Evolutionary conservation across 2,888 invertebrate genomes (phyloP).

Genomic region (Tanypteryx hageni): DNA sequence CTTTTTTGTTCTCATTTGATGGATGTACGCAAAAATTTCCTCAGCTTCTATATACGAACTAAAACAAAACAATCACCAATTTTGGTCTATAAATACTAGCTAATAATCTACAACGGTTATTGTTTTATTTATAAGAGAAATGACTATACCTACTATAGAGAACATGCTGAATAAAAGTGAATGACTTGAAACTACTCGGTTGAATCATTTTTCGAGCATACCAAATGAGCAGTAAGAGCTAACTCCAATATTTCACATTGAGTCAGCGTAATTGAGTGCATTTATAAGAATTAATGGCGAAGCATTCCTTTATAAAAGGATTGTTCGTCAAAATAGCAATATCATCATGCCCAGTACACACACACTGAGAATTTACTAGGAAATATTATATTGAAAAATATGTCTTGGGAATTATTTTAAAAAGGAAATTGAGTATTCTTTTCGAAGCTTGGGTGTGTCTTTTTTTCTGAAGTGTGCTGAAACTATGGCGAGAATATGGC

Average conservation of each 20-base stretch:
- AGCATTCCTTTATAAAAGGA: constrained; percentile 64
- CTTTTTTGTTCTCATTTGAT: constrained; percentile 59
- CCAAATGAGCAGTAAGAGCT: constrained; percentile 60
- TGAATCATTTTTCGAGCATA: constrained; percentile 60
- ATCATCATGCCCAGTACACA: constrained; percentile 64
- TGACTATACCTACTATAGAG: constrained; percentile 60
- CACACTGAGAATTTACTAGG: constrained; percentile 63
- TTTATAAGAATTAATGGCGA: constrained; percentile 55
- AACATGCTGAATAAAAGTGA: constrained; percentile 64
- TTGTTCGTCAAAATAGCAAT: constrained; percentile 64
- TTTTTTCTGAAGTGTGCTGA: constrained; percentile 62
- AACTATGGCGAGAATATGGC: constrained; percentile 64
- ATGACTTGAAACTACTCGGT: constrained; percentile 55
- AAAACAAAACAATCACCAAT: constrained; percentile 61
- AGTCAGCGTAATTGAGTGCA: constrained; percentile 61
- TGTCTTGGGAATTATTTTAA: constrained; percentile 64
- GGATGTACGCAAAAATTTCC: constrained; percentile 51
- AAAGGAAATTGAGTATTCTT: constrained; percentile 62
- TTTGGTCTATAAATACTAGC: constrained; percentile 60
- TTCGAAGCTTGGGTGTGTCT: constrained; percentile 60
- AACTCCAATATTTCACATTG: constrained; percentile 56
- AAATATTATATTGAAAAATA: constrained; percentile 64
- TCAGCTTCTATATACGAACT: constrained; percentile 40
- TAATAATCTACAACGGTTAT: constrained; percentile 63
- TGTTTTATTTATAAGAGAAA: constrained; percentile 64